These are phyloP conservation scores for Psittacula echo DNA, from an alignment of 2,797 vertebrate genomes.

Conservation along the genomic window DNA sequence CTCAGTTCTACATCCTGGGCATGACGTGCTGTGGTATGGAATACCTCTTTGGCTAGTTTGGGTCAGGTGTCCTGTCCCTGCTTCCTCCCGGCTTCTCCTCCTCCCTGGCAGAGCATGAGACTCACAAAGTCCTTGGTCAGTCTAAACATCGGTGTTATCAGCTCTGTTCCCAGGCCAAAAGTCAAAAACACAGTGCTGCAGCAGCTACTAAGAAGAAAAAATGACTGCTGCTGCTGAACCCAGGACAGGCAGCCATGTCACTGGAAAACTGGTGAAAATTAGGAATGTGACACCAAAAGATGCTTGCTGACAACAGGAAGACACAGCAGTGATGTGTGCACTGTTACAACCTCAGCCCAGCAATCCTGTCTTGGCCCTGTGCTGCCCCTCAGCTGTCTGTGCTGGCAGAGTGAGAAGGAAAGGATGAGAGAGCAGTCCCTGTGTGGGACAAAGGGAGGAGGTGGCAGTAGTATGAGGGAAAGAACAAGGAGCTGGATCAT, in stretches of 20 bases:
- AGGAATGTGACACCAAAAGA: neutral
- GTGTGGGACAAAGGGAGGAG: neutral
- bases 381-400: neutral
- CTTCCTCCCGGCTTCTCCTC: no score
- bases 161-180: no score
- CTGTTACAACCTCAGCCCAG: neutral
- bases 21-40: no score
- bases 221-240: no score
- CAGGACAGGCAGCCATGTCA: neutral
- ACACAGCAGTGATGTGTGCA: accelerated
- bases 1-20: no score
- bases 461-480: neutral
- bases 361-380: neutral
- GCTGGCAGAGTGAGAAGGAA: neutral
- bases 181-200: no score
- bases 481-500: neutral
- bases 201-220: no score
- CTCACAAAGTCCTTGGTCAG: no score
- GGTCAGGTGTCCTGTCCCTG: no score
- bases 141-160: no score
- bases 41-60: no score
- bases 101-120: no score
- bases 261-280: neutral
- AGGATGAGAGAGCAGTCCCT: neutral
- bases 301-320: accelerated